These are phyloP conservation scores for Varanus salvator DNA, from an alignment of 2,113 vertebrate species.

Conservation along the genomic window DNA sequence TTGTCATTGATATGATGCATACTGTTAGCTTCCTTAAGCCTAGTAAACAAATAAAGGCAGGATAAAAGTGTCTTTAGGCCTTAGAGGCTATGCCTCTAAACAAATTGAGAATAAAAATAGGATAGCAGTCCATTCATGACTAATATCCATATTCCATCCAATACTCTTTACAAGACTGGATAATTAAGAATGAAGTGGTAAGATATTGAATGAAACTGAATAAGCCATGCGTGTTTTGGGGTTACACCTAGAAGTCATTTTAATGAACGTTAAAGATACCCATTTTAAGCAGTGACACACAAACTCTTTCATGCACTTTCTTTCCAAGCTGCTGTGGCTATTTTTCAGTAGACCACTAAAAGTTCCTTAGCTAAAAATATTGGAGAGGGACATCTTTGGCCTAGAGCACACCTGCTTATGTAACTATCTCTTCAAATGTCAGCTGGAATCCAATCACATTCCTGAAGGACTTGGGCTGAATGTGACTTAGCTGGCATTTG, in stretches of 20 bases:
- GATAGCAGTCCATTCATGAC: too few species aligned
- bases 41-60: neutral
- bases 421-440: constrained; percentile 19
- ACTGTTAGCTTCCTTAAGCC: neutral
- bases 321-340: neutral
- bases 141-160: neutral
- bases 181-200: neutral
- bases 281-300: neutral
- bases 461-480: neutral
- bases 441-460: constrained; percentile 8
- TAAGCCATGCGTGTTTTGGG: neutral
- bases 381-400: neutral
- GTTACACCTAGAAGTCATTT: neutral
- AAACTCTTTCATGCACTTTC: neutral
- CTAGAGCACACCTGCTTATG: constrained; percentile 32
- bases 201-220: neutral
- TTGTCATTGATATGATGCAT: neutral
- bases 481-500: constrained; percentile 20
- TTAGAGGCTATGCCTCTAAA: neutral
- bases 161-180: neutral
- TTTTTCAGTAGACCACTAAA: neutral
- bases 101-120: neutral
- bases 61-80: neutral
- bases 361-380: neutral
- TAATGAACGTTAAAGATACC: neutral